Percentiles rank a stretch among this genome's conserved stretches.
Evolutionary conservation across 2,888 invertebrate species (phyloP).

Genomic region (Suillia variegata): DNA sequence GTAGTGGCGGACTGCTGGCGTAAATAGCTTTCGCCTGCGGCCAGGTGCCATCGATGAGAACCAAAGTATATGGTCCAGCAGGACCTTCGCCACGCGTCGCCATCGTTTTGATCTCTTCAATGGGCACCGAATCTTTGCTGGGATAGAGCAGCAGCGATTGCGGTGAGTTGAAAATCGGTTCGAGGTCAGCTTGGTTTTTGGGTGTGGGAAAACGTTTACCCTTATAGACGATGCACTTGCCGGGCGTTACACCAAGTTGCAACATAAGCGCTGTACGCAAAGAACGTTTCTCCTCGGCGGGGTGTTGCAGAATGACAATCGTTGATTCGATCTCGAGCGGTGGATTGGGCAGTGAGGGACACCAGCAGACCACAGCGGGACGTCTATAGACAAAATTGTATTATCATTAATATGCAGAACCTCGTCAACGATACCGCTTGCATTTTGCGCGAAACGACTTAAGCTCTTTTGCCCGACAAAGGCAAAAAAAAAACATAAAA

Average conservation of each 20-base stretch:
- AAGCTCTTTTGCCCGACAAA: no score
- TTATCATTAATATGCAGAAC: slow-evolving; percentile 8
- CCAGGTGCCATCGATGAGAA: slow-evolving; percentile 94
- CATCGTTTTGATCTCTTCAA: slow-evolving; percentile 63
- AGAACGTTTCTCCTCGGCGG: slow-evolving; percentile 89
- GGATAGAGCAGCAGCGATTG: slow-evolving; percentile 80
- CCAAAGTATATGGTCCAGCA: slow-evolving; percentile 71
- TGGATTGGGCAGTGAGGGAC: slow-evolving; percentile 76
- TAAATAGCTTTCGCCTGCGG: slow-evolving; percentile 93
- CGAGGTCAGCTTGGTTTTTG: slow-evolving; percentile 64
- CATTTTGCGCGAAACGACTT: not conserved
- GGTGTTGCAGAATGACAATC: slow-evolving; percentile 87
- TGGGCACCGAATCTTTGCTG: slow-evolving; percentile 73
- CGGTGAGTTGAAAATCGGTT: slow-evolving; percentile 68
- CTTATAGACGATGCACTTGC: slow-evolving; percentile 71
- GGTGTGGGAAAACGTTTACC: slow-evolving; percentile 84
- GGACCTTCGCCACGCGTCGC: not conserved
- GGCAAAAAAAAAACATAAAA: not conserved
- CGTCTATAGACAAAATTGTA: slow-evolving; percentile 70
- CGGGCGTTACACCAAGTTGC: slow-evolving; percentile 72
- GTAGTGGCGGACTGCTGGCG: slow-evolving; percentile 77
- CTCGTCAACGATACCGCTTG: no score
- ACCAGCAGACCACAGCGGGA: slow-evolving; percentile 89
- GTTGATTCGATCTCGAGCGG: slow-evolving; percentile 72
- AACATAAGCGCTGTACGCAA: slow-evolving; percentile 90